These are phyloP conservation scores for Percopsis omiscomaycus DNA, from an alignment of 2,797 vertebrate genomes.

Conservation along the genomic window DNA sequence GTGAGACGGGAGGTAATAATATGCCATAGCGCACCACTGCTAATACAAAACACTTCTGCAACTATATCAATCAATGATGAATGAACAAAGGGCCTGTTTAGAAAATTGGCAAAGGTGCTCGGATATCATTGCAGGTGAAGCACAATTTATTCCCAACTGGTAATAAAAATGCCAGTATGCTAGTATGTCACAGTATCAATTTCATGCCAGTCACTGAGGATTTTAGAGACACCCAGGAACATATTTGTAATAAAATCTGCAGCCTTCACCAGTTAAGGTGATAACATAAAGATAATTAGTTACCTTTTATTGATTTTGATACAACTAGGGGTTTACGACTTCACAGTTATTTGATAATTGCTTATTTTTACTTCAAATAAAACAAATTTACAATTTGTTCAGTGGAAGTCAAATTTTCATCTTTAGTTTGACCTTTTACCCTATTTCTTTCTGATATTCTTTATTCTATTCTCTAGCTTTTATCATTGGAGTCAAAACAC, in stretches of 20 bases:
- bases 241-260: not conserved
- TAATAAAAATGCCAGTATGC: constrained; percentile 23
- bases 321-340: too few species aligned
- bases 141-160: constrained; percentile 33
- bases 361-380: too few species aligned
- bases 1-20: constrained; percentile 62
- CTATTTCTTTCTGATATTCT: constrained; percentile 12
- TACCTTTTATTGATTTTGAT: too few species aligned
- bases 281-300: too few species aligned
- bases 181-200: constrained; percentile 29
- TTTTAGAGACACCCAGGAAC: not conserved
- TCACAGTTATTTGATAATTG: too few species aligned
- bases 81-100: constrained; percentile 52
- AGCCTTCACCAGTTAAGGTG: not conserved
- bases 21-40: constrained; percentile 34
- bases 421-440: constrained; percentile 37
- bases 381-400: constrained; percentile 9
- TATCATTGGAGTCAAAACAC: constrained; percentile 33
- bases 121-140: constrained; percentile 38
- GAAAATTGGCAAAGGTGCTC: constrained; percentile 25
- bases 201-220: constrained; percentile 8
- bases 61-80: constrained; percentile 58
- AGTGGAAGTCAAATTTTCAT: constrained; percentile 10
- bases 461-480: not conserved
- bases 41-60: constrained; percentile 44